Percentiles rank a stretch among this genome's conserved stretches.
phyloP scores from a whole-genome alignment of 2,888 invertebrate genomes.

The Physocephala rufipes region DNA sequence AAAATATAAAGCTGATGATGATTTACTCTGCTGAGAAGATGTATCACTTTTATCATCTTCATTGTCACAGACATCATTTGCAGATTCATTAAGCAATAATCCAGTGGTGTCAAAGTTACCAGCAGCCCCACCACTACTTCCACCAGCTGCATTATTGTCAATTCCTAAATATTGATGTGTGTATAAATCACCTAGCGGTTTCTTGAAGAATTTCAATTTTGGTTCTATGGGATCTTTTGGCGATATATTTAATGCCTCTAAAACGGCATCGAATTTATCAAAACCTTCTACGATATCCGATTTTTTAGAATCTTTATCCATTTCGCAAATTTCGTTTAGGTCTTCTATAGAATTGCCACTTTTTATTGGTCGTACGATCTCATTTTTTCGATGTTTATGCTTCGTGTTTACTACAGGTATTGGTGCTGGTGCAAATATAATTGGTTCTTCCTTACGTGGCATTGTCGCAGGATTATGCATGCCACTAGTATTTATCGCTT shows the following conservation, averaged over 20 bases:
- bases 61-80: constrained; percentile 30
- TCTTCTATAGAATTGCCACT: constrained; percentile 55
- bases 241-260: constrained; percentile 14
- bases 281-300: constrained; percentile 30
- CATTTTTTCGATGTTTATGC: constrained; percentile 46
- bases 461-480: constrained; percentile 6
- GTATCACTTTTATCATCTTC: constrained; percentile 59
- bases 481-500: constrained; percentile 73
- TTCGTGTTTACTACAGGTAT: constrained; percentile 60
- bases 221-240: constrained; percentile 57
- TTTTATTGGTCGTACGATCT: constrained; percentile 59
- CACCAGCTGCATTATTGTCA: neutral
- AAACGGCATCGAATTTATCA: constrained; percentile 31
- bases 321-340: constrained; percentile 43
- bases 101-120: too few species aligned
- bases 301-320: neutral
- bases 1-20: constrained; percentile 53
- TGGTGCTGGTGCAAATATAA: constrained; percentile 76
- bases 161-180: neutral
- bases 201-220: constrained; percentile 56
- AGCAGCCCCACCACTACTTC: constrained; percentile 16
- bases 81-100: constrained; percentile 36
- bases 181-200: constrained; percentile 47
- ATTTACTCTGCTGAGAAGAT: constrained; percentile 62
- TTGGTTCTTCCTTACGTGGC: constrained; percentile 69